These are phyloP conservation scores for Ophion slaviceki DNA, from an alignment of 2,888 invertebrate species.

Conservation along the genomic window DNA sequence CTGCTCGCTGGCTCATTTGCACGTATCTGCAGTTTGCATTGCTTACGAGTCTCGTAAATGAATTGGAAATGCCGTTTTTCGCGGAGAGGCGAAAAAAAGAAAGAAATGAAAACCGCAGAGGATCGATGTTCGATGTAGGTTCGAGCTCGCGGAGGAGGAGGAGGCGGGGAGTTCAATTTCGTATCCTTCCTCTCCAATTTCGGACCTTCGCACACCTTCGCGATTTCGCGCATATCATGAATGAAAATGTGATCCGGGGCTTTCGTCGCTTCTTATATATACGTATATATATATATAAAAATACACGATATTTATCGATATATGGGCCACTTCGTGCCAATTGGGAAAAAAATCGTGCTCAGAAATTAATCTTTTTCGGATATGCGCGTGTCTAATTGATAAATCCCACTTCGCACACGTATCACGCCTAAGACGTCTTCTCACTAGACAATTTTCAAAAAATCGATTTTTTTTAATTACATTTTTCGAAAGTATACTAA, in stretches of 20 bases:
- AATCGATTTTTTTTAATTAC: no score
- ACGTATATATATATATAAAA: slow-evolving; percentile 3
- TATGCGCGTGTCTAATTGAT: neutral
- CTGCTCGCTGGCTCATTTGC: slow-evolving; percentile 70
- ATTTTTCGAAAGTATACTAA: no score
- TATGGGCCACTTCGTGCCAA: slow-evolving; percentile 22
- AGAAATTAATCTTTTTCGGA: neutral
- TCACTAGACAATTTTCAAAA: no score
- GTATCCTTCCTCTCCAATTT: slow-evolving; percentile 60
- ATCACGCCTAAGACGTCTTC: no score
- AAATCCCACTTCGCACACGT: neutral
- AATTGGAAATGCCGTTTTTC: slow-evolving; percentile 70
- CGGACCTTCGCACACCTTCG: slow-evolving; percentile 55
- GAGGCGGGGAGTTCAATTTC: slow-evolving; percentile 31
- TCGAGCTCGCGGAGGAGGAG: neutral
- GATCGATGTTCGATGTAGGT: slow-evolving; percentile 22
- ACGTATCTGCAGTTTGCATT: slow-evolving; percentile 77
- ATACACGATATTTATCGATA: slow-evolving; percentile 15
- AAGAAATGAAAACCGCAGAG: slow-evolving; percentile 24
- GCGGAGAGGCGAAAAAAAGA: slow-evolving; percentile 23
- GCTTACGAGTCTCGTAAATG: slow-evolving; percentile 71
- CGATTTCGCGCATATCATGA: slow-evolving; percentile 68
- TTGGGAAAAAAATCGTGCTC: neutral
- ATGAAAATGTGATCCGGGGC: slow-evolving; percentile 65
- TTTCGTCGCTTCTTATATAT: slow-evolving; percentile 51